These are phyloP conservation scores for Caenorhabditis remanei DNA, from an alignment of 1,140 invertebrate genomes.

Conservation along the genomic window DNA sequence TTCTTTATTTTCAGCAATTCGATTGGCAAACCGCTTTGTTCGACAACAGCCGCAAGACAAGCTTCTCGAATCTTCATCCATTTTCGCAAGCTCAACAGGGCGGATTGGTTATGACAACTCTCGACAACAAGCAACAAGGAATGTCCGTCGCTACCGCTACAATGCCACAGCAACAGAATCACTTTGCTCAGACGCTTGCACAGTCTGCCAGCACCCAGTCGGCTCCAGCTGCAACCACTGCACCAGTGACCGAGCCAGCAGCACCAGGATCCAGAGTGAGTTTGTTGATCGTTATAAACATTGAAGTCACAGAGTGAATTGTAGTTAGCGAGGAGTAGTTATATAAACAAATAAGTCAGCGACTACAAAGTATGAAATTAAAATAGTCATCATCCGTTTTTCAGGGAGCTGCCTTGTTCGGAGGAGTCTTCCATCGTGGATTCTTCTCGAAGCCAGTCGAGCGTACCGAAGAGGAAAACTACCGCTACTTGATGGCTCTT, in stretches of 20 bases:
- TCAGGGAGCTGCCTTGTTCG: slow-evolving; percentile 43
- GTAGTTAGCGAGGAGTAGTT: too few species aligned
- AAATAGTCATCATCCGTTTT: background rate
- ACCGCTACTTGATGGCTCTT: slow-evolving; percentile 67
- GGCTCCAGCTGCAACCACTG: slow-evolving; percentile 1
- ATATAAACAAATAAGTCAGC: background rate
- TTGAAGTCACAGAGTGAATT: background rate
- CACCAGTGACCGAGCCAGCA: background rate
- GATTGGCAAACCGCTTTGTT: slow-evolving; percentile 52
- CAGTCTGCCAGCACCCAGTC: slow-evolving; percentile 27
- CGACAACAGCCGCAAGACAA: slow-evolving; percentile 30
- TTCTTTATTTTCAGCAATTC: slow-evolving; percentile 34
- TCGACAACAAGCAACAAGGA: slow-evolving; percentile 47
- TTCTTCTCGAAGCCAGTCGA: slow-evolving; percentile 66
- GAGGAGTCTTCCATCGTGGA: slow-evolving; percentile 56
- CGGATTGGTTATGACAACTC: slow-evolving; percentile 47
- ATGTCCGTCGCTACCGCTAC: slow-evolving; percentile 35
- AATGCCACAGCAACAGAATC: slow-evolving; percentile 36
- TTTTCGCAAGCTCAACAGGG: slow-evolving; percentile 1
- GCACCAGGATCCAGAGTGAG: slow-evolving; percentile 38
- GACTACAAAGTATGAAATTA: background rate
- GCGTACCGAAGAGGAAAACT: slow-evolving; percentile 63
- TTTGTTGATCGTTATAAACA: background rate
- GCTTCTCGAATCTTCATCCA: slow-evolving; percentile 46
- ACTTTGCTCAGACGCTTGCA: slow-evolving; percentile 33